Percentiles rank a stretch among this genome's conserved stretches.
These are phyloP conservation scores for Druceiella hillmani DNA, from an alignment of 2,888 invertebrate genomes.

Conservation along the genomic window DNA sequence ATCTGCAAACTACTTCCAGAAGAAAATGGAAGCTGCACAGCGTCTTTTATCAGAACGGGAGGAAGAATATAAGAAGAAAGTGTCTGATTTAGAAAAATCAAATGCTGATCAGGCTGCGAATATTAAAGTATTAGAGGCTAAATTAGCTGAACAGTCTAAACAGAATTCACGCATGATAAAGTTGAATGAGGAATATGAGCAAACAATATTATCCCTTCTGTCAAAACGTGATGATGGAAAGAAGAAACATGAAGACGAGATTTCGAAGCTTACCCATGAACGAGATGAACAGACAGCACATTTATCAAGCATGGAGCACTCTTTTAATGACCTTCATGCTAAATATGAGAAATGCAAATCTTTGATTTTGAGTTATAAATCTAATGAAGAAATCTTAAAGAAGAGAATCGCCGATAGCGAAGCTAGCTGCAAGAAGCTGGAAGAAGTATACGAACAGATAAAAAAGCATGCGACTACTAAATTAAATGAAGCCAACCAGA, in stretches of 20 bases:
- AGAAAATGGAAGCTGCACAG: too few species aligned
- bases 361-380: slow-evolving; percentile 48
- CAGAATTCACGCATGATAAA: slow-evolving; percentile 54
- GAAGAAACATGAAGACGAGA: slow-evolving; percentile 51
- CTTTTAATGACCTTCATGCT: slow-evolving; percentile 58
- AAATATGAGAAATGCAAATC: slow-evolving; percentile 63
- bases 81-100: too few species aligned
- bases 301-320: slow-evolving; percentile 56
- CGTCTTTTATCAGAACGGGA: too few species aligned
- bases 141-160: slow-evolving; percentile 39
- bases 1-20: too few species aligned
- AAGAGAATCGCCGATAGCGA: slow-evolving; percentile 65
- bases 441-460: slow-evolving; percentile 78
- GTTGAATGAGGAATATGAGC: slow-evolving; percentile 73
- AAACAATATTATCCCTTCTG: slow-evolving; percentile 69
- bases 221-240: slow-evolving; percentile 66
- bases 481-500: slow-evolving; percentile 68
- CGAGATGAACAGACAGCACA: slow-evolving; percentile 58
- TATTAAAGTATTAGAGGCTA: slow-evolving; percentile 38
- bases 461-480: slow-evolving; percentile 87
- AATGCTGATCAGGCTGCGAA: slow-evolving; percentile 29
- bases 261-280: slow-evolving; percentile 49
- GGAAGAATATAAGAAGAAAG: too few species aligned
- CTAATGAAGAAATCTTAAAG: slow-evolving; percentile 62
- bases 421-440: slow-evolving; percentile 64